Base-by-base conservation (phyloP, 2,113 vertebrate genomes). In the Aptenodytes patagonicus region DNA sequence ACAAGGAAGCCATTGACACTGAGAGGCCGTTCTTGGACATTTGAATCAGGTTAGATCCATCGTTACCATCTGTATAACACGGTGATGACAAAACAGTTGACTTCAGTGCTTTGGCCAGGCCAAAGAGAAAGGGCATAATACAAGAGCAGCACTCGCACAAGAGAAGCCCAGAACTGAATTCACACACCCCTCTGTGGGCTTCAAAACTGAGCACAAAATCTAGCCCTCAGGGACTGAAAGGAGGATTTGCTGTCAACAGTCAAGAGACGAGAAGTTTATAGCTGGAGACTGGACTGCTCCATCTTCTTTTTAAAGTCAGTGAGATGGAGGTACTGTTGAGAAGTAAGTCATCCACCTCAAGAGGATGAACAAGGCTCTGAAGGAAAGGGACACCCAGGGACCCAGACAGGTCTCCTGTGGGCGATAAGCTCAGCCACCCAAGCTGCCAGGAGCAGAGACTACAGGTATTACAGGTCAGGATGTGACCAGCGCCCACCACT, bases 1-100 rank as follows among this genome's bases (percentile, higher is more conserved):
- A 99, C 96, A 99, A 98, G 60, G 98, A 99, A 98, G 99, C 99
- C 98, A 99, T 98, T 95, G 99, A 99, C 98, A 99, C 97, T 95
- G 99, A 99, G 91, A 99, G 98, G 97, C 99, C 99, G 16, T 93
- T 99, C 98, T 98, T 97, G 98, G 99, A 99, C 98, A 99, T 98
- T 98, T 98, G 99, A 99, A 99, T 98, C 98, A 99, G 98, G 98
- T 99, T 98, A 98, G 98, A 98, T 96, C 98, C 99, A 98, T 99
- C 98, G 97, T 98, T 99, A 98, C 98, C 99, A 99, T 99, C 99
- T 99, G 98, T 97, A 97, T 98, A 98, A 99, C 80, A 98, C 0
- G 97, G 97, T 97, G 99, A 97, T 97, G 96, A 98, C 83, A 98
- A 98, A 98, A 98, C 79, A 96, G 73, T 68, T 66, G 70, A 92